These are phyloP conservation scores for Coelopa pilipes DNA, from an alignment of 2,888 invertebrate genomes.

Conservation along the genomic window DNA sequence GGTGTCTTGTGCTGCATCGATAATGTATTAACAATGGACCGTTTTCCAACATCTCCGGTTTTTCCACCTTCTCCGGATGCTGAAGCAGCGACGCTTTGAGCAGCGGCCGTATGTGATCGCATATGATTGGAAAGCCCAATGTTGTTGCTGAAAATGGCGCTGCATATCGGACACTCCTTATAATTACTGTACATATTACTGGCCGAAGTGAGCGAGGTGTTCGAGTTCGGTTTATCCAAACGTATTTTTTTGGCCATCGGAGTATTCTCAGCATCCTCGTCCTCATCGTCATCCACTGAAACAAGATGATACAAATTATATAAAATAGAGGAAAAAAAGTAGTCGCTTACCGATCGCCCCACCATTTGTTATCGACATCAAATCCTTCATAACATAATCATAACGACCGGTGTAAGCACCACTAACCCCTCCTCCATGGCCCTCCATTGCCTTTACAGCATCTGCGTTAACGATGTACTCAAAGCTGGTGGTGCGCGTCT, in stretches of 20 bases:
- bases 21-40: not conserved
- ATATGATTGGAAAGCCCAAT: slow-evolving; percentile 66
- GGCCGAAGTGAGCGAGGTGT: slow-evolving; percentile 14
- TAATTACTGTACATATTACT: slow-evolving; percentile 50
- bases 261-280: slow-evolving; percentile 50
- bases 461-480: slow-evolving; percentile 64
- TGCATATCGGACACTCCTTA: slow-evolving; percentile 64
- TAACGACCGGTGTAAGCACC: slow-evolving; percentile 62
- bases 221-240: slow-evolving; percentile 49
- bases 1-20: slow-evolving; percentile 31
- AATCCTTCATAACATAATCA: slow-evolving; percentile 66
- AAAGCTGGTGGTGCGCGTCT: slow-evolving; percentile 61
- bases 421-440: slow-evolving; percentile 50
- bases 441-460: slow-evolving; percentile 57
- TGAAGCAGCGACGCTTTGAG: slow-evolving; percentile 47
- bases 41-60: slow-evolving; percentile 33
- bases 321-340: not conserved
- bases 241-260: slow-evolving; percentile 57
- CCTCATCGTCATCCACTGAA: slow-evolving; percentile 58
- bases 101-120: slow-evolving; percentile 63
- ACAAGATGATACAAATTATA: not conserved
- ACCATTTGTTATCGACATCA: slow-evolving; percentile 66
- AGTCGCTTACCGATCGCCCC: slow-evolving; percentile 58
- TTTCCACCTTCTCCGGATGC: slow-evolving; percentile 52
- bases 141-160: slow-evolving; percentile 63